Conservation (phyloP, 2,113 vertebrate species). For the Camarhynchus parvulus region DNA sequence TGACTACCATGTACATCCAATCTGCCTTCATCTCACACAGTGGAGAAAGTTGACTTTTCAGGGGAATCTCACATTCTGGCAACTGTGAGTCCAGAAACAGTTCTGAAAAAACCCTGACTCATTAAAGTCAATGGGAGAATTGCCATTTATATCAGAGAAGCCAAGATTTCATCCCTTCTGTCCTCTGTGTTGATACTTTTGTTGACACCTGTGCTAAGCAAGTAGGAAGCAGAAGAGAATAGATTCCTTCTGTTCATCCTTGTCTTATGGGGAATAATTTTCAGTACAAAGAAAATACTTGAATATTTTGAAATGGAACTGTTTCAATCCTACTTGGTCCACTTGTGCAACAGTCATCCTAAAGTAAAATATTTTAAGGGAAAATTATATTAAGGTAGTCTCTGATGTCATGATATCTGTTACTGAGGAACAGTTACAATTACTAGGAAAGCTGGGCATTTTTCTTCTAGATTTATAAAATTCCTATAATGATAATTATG, state of each 20-base stretch:
- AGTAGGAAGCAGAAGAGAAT: neutral
- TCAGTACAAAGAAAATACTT: neutral
- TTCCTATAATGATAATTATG: neutral
- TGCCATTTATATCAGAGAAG: neutral
- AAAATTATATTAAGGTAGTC: neutral
- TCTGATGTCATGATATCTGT: neutral
- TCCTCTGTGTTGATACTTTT: neutral
- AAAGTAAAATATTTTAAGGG: neutral
- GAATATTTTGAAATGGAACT: neutral
- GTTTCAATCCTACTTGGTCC: neutral
- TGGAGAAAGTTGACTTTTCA: neutral
- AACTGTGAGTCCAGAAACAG: neutral
- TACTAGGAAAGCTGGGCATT: neutral
- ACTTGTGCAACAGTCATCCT: neutral
- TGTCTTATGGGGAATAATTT: neutral
- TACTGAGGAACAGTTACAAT: neutral
- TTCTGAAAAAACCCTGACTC: neutral
- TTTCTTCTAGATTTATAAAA: neutral
- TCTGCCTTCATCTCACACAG: neutral
- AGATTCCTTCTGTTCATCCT: neutral
- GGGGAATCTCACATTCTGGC: neutral
- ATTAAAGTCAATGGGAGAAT: neutral
- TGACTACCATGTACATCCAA: neutral
- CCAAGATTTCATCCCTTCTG: constrained; percentile 8
- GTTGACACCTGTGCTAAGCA: constrained; percentile 8